Evolutionary conservation across 2,113 vertebrate genomes (phyloP).

Genomic region (Rhabdomys dilectus): DNA sequence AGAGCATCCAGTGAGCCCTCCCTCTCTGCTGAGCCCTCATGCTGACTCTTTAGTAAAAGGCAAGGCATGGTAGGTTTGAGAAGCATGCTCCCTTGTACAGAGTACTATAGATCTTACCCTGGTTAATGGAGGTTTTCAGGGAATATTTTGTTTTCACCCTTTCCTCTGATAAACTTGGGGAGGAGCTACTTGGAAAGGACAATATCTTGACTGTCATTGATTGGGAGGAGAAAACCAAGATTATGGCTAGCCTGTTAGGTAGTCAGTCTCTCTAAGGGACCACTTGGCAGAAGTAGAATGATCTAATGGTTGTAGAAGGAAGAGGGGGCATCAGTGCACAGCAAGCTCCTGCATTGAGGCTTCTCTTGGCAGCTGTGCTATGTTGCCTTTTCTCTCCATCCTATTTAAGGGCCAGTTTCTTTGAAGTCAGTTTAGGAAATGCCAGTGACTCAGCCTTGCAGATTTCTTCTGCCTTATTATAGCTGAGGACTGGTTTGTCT

Average conservation of each 20-base stretch:
- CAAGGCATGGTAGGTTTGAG: slow-evolving; percentile 29
- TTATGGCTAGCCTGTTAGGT: slow-evolving; percentile 3
- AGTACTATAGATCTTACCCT: not conserved
- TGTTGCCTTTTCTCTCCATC: slow-evolving; percentile 45
- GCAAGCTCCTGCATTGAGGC: slow-evolving; percentile 9
- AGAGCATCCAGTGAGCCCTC: not conserved
- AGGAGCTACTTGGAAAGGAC: slow-evolving; percentile 12
- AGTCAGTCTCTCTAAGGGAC: not conserved
- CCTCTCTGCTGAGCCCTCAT: not conserved
- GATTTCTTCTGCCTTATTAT: slow-evolving; percentile 54
- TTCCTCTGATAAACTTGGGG: slow-evolving; percentile 2
- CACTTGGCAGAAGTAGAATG: slow-evolving; percentile 54
- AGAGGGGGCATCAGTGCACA: not conserved
- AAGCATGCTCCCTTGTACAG: not conserved
- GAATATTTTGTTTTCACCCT: slow-evolving; percentile 56
- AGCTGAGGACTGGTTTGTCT: slow-evolving; percentile 62
- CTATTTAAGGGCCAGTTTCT: slow-evolving; percentile 55
- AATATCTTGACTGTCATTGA: slow-evolving; percentile 29
- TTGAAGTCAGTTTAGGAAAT: slow-evolving; percentile 66
- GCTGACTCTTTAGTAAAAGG: slow-evolving; percentile 43
- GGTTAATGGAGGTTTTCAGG: not conserved
- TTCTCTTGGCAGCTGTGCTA: slow-evolving; percentile 37
- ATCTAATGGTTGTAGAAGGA: slow-evolving; percentile 5
- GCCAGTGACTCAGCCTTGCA: slow-evolving; percentile 64
- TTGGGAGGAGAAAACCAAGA: slow-evolving; percentile 20